Base-by-base conservation (phyloP, 2,113 vertebrate species). In the Heterotis niloticus region DNA sequence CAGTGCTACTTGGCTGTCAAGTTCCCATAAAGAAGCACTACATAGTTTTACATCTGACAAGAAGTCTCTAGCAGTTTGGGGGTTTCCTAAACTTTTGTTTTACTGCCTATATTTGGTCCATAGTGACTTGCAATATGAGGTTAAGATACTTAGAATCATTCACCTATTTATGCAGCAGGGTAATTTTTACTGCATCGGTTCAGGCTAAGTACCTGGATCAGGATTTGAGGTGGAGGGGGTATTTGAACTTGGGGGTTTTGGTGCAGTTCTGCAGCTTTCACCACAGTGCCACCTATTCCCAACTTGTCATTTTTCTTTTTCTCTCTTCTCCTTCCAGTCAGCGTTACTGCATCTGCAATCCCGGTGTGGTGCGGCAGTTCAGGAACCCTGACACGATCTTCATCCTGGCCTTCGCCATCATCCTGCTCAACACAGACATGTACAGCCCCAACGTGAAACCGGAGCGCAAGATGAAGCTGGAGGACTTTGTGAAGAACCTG, bases 371-470 rank as follows among this genome's bases (percentile, higher is more conserved):
- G 73, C 89, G 95, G 5, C 95, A 96, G 77, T 96, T 96, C 84
- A 91, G 94, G 79, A 96, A 96, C 86, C 95, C 95, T 0, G 95
- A 96, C 85, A 96, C 95, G 84, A 96, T 96, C 89, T 96, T 96
- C 89, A 96, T 96, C 86, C 89, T 96, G 84, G 95, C 95, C 56
- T 96, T 96, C 12, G 95, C 95, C 74, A 93, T 96, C 87, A 96
- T 96, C 85, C 92, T 96, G 62, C 90, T 96, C 82, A 96, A 96
- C 90, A 96, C 95, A 0, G 95, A 96, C 88, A 96, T 96, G 95
- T 96, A 96, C 89, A 96, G 95, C 86, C 95, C 95, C 77, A 96
- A 93, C 1, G 95, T 96, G 81, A 96, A 96, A 84, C 94, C 95
- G 0, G 95, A 96, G 87, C 92, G 95, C 62, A 96, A 96, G 86